Conservation (phyloP, 2,888 invertebrate species). For the Patella ulyssiponensis region DNA sequence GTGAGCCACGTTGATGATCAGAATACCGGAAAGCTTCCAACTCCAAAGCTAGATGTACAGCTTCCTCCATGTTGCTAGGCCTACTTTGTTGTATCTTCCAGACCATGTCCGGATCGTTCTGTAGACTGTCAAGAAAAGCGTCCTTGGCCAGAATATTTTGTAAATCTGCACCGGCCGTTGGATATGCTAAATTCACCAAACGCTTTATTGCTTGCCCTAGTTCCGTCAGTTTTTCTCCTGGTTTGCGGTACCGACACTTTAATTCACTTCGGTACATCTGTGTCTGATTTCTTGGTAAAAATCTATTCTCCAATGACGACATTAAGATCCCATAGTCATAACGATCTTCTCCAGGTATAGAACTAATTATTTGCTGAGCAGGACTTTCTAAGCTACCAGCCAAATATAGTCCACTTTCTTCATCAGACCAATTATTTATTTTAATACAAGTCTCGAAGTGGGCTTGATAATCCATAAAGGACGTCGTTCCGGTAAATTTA, state of each 20-base stretch:
- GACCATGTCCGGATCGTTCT: slow-evolving; percentile 4
- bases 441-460: no score
- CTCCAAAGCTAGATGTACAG: slow-evolving; percentile 8
- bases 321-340: no score
- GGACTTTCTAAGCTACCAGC: no score
- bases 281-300: no score
- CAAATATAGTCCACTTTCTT: no score
- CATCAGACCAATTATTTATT: no score
- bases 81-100: slow-evolving; percentile 3
- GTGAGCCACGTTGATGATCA: not conserved
- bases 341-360: no score
- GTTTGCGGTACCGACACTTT: not conserved
- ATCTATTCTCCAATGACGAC: no score
- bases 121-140: not conserved
- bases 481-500: no score
- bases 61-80: slow-evolving; percentile 15
- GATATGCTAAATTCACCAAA: not conserved
- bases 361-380: no score
- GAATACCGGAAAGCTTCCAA: not conserved
- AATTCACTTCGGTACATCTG: not conserved
- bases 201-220: not conserved
- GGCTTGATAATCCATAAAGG: no score
- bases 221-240: not conserved
- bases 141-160: slow-evolving; percentile 11
- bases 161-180: not conserved